A percentile compares a stretch with the other conserved stretches of the same genome.
These are phyloP conservation scores for Hucho hucho DNA, from an alignment of 2,113 vertebrate genomes.

Conservation along the genomic window DNA sequence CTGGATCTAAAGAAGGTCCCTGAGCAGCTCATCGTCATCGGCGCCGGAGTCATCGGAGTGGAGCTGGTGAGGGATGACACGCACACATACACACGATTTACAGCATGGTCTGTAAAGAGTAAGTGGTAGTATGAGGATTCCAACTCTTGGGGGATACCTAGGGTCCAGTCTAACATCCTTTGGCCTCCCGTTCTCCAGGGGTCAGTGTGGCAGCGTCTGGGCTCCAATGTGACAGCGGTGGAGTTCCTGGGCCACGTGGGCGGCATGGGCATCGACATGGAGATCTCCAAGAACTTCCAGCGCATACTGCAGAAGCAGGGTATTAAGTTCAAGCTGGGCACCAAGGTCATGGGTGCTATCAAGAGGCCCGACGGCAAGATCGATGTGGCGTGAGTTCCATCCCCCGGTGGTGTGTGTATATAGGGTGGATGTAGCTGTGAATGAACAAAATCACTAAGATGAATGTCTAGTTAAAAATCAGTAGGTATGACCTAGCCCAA, in stretches of 20 bases:
- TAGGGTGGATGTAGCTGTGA: not conserved
- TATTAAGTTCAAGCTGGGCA: conserved; percentile 93
- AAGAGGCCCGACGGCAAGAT: conserved; percentile 91
- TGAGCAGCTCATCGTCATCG: conserved; percentile 94
- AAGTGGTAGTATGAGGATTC: not conserved
- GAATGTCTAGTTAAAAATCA: no score
- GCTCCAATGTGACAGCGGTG: conserved; percentile 92
- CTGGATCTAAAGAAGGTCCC: conserved; percentile 92
- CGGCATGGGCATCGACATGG: conserved; percentile 98
- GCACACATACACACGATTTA: not conserved
- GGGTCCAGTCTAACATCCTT: not conserved
- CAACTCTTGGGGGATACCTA: not conserved
- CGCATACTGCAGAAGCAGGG: conserved; percentile 97
- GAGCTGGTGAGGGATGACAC: conserved; percentile 83
- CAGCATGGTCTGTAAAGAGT: not conserved
- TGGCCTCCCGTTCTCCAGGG: conserved; percentile 72
- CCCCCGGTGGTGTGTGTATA: not conserved
- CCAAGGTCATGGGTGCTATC: conserved; percentile 92
- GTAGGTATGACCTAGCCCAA: no score
- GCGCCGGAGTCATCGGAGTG: conserved; percentile 96
- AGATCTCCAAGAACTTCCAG: conserved; percentile 97
- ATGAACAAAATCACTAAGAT: no score
- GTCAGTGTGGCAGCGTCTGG: conserved; percentile 96
- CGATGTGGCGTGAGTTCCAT: conserved; percentile 89
- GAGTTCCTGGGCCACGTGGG: conserved; percentile 96